Evolutionary conservation across 2,888 invertebrate species (phyloP).

Genomic region (Tanypteryx hageni): DNA sequence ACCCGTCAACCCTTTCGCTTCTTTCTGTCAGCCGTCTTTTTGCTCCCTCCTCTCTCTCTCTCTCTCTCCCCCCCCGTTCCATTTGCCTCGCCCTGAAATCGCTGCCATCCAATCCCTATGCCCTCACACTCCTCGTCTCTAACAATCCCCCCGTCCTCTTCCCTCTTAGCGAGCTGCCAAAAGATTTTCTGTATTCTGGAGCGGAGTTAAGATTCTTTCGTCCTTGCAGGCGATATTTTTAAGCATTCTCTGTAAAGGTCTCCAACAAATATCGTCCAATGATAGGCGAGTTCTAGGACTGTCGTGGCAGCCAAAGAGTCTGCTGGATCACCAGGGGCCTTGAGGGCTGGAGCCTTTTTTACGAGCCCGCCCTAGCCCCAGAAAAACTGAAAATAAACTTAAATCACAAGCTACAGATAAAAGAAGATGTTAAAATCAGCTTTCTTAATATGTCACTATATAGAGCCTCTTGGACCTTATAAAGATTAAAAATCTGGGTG

Average conservation of each 20-base stretch:
- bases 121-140: background rate
- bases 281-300: background rate
- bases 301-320: background rate
- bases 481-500: too few species aligned
- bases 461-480: too few species aligned
- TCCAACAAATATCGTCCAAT: background rate
- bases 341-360: background rate
- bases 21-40: too few species aligned
- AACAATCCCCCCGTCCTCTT: background rate
- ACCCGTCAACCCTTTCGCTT: too few species aligned
- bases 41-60: too few species aligned
- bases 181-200: constrained; percentile 19
- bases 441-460: too few species aligned
- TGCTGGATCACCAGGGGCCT: background rate
- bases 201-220: background rate
- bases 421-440: too few species aligned
- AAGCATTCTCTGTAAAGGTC: background rate
- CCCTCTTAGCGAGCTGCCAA: background rate
- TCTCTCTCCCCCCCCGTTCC: too few species aligned
- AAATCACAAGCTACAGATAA: too few species aligned
- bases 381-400: background rate
- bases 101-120: background rate
- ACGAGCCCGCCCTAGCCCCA: background rate
- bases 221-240: constrained; percentile 10
- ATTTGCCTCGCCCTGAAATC: background rate